Evolutionary conservation across 2,113 vertebrate genomes (phyloP).

Genomic region (Euleptes europaea): DNA sequence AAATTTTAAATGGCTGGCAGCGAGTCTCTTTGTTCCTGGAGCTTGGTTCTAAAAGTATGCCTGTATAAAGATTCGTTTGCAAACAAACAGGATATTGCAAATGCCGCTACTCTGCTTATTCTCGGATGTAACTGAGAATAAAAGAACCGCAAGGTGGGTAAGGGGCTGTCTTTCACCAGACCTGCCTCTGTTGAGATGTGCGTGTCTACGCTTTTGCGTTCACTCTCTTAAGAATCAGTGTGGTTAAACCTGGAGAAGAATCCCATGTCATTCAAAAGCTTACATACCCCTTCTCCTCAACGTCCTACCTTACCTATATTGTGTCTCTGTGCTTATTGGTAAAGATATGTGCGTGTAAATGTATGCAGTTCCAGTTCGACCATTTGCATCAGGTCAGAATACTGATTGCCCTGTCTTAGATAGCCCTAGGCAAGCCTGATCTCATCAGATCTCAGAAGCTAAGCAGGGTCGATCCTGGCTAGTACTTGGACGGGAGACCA

Average conservation of each 20-base stretch:
- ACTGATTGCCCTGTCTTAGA: no score
- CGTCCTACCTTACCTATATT: background rate
- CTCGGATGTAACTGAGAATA: background rate
- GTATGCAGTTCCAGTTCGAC: conserved; percentile 44
- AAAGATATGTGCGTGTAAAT: conserved; percentile 66
- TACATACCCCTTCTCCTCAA: background rate
- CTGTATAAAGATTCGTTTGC: background rate
- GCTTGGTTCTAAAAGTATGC: background rate
- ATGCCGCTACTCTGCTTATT: background rate
- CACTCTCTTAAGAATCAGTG: background rate
- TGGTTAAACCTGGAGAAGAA: background rate
- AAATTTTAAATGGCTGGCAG: background rate
- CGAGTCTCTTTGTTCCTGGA: background rate
- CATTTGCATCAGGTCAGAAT: background rate
- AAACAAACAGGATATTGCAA: background rate
- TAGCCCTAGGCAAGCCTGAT: no score
- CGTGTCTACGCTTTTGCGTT: background rate
- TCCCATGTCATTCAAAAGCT: background rate
- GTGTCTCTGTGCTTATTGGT: conserved; percentile 59
- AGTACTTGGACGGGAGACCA: no score
- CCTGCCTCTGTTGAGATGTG: background rate
- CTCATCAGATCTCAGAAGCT: no score
- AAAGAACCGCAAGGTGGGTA: background rate
- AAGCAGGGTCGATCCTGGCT: no score
- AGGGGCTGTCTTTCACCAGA: background rate